Evolutionary conservation across 1,140 invertebrate species (phyloP).

Genomic region (Calosoma granatense): DNA sequence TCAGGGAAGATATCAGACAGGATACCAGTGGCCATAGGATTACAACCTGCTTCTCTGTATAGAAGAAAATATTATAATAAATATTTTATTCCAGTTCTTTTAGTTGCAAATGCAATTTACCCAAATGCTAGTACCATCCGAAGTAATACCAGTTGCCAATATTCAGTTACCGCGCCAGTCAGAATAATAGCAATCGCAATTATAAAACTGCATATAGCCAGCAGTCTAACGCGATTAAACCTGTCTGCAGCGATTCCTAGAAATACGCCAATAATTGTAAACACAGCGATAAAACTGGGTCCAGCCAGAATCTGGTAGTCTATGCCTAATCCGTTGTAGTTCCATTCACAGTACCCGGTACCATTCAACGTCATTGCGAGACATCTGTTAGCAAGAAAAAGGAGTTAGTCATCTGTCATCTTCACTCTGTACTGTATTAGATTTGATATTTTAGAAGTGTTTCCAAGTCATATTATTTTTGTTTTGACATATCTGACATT

Average conservation of each 20-base stretch:
- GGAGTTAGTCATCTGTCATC: constrained; percentile 15
- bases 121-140: constrained; percentile 80
- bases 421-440: no score
- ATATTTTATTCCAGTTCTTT: constrained; percentile 12
- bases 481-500: no score
- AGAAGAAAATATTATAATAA: constrained; percentile 11
- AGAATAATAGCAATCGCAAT: constrained; percentile 75
- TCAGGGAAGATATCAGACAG: constrained; percentile 78
- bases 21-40: constrained; percentile 77
- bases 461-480: no score
- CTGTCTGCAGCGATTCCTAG: constrained; percentile 79
- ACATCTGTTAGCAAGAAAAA: no score
- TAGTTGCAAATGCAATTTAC: no score
- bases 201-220: constrained; percentile 65
- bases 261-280: constrained; percentile 75
- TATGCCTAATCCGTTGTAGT: constrained; percentile 82
- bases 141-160: constrained; percentile 82
- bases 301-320: constrained; percentile 89
- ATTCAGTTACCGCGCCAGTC: constrained; percentile 72
- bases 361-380: constrained; percentile 53
- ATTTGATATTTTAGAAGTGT: no score
- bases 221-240: constrained; percentile 60
- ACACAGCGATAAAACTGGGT: constrained; percentile 84
- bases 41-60: constrained; percentile 74
- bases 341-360: constrained; percentile 74